These are phyloP conservation scores for Tretioscincus oriximinensis DNA, from an alignment of 2,113 vertebrate genomes.

Conservation along the genomic window DNA sequence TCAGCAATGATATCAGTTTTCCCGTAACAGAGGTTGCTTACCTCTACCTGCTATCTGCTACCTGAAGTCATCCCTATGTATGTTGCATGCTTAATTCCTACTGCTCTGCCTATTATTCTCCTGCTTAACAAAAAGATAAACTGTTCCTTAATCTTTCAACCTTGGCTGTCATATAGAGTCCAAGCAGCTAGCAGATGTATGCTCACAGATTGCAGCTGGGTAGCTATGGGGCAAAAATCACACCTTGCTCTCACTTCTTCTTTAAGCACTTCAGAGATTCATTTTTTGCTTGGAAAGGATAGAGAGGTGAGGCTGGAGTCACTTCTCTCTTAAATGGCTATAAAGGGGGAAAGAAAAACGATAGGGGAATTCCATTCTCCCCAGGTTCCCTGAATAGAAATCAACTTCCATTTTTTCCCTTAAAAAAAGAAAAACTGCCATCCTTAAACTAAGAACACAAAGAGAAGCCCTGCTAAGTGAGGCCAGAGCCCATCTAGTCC, in stretches of 20 bases:
- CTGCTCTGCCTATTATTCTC: not conserved
- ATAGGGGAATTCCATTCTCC: not conserved
- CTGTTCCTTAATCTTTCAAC: conserved; percentile 34
- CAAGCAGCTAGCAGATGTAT: conserved; percentile 45
- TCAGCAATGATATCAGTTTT: no score
- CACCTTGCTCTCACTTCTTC: conserved; percentile 48
- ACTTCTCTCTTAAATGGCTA: not conserved
- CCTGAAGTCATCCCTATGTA: not conserved
- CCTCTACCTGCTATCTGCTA: no score
- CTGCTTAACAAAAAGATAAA: conserved; percentile 3
- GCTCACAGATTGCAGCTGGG: conserved; percentile 47
- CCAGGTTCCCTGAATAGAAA: no score
- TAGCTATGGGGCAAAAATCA: conserved; percentile 60
- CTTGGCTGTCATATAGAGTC: conserved; percentile 41
- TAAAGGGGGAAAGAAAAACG: not conserved
- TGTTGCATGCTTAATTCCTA: not conserved
- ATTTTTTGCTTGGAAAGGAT: not conserved
- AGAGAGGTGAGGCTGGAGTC: not conserved
- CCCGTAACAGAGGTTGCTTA: no score
- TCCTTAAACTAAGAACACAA: no score
- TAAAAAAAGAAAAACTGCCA: no score
- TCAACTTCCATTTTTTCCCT: no score
- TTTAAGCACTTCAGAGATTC: conserved; percentile 9
- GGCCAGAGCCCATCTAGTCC: no score
- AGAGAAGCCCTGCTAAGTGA: no score